Percentiles rank a stretch among this genome's conserved stretches.
Conservation (phyloP, 2,797 vertebrate genomes). For the Mormyrus proboscirostris region DNA sequence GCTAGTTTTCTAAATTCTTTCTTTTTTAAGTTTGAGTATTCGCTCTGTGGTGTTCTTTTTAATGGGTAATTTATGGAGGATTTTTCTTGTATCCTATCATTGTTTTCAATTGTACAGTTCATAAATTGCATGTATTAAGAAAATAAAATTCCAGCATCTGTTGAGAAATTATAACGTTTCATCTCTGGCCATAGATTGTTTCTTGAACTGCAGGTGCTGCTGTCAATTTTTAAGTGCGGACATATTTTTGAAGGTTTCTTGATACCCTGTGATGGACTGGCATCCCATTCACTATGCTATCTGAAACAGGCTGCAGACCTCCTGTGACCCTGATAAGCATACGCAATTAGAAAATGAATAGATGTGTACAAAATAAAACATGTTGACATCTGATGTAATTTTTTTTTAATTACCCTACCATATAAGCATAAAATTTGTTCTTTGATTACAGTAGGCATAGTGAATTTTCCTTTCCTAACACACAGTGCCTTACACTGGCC, state of each 20-base stretch:
- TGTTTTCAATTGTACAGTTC: background rate
- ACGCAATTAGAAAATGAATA: background rate
- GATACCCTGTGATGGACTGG: background rate
- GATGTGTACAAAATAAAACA: background rate
- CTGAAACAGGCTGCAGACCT: background rate
- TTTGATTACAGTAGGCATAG: background rate
- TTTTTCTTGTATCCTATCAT: background rate
- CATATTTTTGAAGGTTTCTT: background rate
- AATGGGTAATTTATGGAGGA: background rate
- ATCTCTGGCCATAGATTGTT: background rate
- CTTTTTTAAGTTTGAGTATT: slow-evolving; percentile 39
- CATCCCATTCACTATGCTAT: background rate
- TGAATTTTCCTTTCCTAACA: background rate
- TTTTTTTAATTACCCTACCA: background rate
- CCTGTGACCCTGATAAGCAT: background rate
- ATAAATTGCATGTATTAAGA: background rate
- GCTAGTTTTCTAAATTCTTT: slow-evolving; percentile 5
- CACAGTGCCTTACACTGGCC: background rate
- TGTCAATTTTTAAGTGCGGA: background rate
- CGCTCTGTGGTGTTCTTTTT: background rate
- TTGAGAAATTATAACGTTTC: background rate
- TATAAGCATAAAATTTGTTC: background rate
- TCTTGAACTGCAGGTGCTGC: background rate
- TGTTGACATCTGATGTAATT: background rate
- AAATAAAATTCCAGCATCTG: background rate